These are phyloP conservation scores for Andrena cerasifolii DNA, from an alignment of 1,140 invertebrate genomes.

Conservation along the genomic window DNA sequence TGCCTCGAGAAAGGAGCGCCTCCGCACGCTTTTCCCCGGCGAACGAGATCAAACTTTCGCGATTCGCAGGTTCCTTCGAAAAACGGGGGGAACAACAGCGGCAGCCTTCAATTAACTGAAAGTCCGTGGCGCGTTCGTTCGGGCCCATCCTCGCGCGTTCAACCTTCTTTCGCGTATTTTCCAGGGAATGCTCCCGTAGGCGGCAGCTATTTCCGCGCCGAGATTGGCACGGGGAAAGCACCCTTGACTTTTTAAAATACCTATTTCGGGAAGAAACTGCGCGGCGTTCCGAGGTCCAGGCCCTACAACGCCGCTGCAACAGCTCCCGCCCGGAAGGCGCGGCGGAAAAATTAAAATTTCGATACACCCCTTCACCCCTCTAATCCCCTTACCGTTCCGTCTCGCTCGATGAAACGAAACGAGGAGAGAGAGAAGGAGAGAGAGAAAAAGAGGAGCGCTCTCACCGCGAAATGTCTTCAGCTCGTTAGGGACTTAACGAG, in stretches of 20 bases:
- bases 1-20: not conserved
- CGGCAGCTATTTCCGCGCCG: not conserved
- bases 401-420: not conserved
- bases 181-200: no score
- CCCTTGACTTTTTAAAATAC: no score
- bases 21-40: no score
- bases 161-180: not conserved
- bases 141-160: not conserved
- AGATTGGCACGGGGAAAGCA: no score
- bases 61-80: slow-evolving; percentile 4
- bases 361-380: slow-evolving; percentile 31
- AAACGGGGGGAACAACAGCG: not conserved
- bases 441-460: slow-evolving; percentile 2
- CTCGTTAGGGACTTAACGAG: slow-evolving; percentile 71
- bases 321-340: no score
- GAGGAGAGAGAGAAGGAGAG: no score
- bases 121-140: not conserved
- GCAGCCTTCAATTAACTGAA: slow-evolving; percentile 18
- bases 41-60: slow-evolving; percentile 35
- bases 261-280: no score
- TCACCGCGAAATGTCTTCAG: slow-evolving; percentile 60
- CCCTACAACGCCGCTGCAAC: no score
- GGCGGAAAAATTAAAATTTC: slow-evolving; percentile 69
- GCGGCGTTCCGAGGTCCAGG: no score
- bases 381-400: slow-evolving; percentile 6